phyloP scores from a whole-genome alignment of 2,797 vertebrate genomes.

The Rhinella marina region DNA sequence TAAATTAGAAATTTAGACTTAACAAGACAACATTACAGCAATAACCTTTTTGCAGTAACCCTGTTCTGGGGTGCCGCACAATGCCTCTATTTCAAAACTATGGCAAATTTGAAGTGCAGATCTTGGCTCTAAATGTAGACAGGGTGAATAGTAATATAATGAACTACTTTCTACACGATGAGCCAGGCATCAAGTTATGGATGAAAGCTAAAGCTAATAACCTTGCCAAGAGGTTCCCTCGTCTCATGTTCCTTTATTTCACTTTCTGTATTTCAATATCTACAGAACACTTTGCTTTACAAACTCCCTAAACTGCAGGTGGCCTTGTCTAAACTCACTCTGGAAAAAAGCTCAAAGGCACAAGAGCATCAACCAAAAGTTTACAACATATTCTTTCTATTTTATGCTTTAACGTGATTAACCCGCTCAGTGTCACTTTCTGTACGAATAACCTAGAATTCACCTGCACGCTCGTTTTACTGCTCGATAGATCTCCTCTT shows the following conservation, averaged over 20 bases:
- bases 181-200: slow-evolving; percentile 29
- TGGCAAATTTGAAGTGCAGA: neutral
- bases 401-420: slow-evolving; percentile 30
- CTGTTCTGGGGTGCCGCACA: too few relatives aligned
- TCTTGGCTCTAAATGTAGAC: slow-evolving; percentile 15
- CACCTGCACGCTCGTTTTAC: neutral
- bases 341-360: slow-evolving; percentile 58
- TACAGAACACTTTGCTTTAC: slow-evolving; percentile 59
- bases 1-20: too few relatives aligned
- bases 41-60: too few relatives aligned
- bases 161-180: slow-evolving; percentile 33
- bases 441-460: neutral
- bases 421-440: neutral
- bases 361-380: slow-evolving; percentile 31
- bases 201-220: slow-evolving; percentile 40
- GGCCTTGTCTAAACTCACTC: slow-evolving; percentile 63
- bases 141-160: slow-evolving; percentile 22
- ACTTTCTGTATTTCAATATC: slow-evolving; percentile 23
- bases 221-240: slow-evolving; percentile 45
- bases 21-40: too few relatives aligned
- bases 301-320: slow-evolving; percentile 67
- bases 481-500: neutral
- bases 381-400: slow-evolving; percentile 17
- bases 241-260: slow-evolving; percentile 44
- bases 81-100: neutral